Evolutionary conservation across 2,888 invertebrate genomes (phyloP), one percentile per base, ranked within the genome.

Genomic region (Druceiella hillmani): DNA sequence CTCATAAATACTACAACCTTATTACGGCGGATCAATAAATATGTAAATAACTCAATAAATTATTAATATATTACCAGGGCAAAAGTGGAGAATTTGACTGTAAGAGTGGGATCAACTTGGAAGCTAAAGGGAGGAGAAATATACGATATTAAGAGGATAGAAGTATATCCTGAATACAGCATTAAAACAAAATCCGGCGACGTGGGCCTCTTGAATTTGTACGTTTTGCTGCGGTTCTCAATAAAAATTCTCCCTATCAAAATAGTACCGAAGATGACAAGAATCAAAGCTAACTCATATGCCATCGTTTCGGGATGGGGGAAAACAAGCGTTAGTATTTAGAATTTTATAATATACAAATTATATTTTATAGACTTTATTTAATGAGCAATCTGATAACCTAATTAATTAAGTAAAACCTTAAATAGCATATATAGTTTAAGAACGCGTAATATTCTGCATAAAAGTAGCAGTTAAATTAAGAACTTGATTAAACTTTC

Each of bases 251-350:
- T 64, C 40, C 63, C 68, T 0, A 66, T 72, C 22, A 46, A 55
- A 6, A 46, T 74, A 27, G 63, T 67, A 16, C 57, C 52, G 0
- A 55, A 51, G 11, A 59, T 52, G 1, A 50, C 52, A 0, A 49
- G 53, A 27, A 51, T 71, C 3, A 56, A 50, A 0, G 64, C 66
- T 0, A 49, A 62, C 17, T 52, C 58, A 25, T 49, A 59, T 0
- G 64, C 66, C 24, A 65, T 67, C 14, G 66, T 70, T 1, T 70
- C 72, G 2, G 72, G 72, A 0, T 72, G 70, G 71, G 72, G 72
- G 1, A 65, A 64, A 33, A 42, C 70, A 4, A 58, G 56, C 57
- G 62, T 65, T 48, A 47, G 39, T 36, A 43, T 46, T n/a, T n/a
- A n/a, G n/a, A n/a, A n/a, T n/a, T n/a, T n/a, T n/a, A n/a, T n/a